phyloP scores from a whole-genome alignment of 1,140 invertebrate genomes.

The Acromyrmex charruanus region DNA sequence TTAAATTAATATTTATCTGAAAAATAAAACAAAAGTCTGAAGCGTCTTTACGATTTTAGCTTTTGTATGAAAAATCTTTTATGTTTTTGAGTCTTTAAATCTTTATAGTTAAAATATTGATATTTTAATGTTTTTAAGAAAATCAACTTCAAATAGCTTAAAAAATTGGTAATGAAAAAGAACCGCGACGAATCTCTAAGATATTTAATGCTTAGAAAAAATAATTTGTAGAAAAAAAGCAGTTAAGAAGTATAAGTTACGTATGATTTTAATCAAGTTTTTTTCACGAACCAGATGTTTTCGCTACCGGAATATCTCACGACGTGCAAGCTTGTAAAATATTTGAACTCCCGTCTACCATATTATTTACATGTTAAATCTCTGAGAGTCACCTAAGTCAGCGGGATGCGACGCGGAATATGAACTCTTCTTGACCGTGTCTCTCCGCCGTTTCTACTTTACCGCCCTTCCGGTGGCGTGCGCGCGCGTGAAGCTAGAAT shows the following conservation, averaged over 20 bases:
- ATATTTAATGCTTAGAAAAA: background rate
- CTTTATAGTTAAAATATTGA: background rate
- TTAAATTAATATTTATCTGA: background rate
- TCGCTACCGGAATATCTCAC: background rate
- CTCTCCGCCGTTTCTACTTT: slow-evolving; percentile 75
- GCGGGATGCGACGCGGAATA: slow-evolving; percentile 63
- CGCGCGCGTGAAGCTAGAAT: slow-evolving; percentile 71
- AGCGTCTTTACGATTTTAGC: background rate
- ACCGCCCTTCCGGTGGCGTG: slow-evolving; percentile 63
- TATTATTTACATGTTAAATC: slow-evolving; percentile 59
- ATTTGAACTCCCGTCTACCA: slow-evolving; percentile 11
- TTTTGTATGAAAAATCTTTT: background rate
- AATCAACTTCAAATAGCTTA: background rate
- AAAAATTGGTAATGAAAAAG: background rate
- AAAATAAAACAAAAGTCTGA: background rate
- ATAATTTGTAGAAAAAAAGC: background rate
- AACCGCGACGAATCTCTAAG: background rate
- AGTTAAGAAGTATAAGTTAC: slow-evolving; percentile 1
- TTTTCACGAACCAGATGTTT: slow-evolving; percentile 32
- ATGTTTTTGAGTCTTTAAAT: background rate
- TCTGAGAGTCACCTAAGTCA: slow-evolving; percentile 68
- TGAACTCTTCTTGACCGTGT: slow-evolving; percentile 77
- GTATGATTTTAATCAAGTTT: slow-evolving; percentile 30
- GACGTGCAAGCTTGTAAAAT: slow-evolving; percentile 26
- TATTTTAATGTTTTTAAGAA: background rate